Evolutionary conservation across 2,113 vertebrate genomes (phyloP).

Genomic region (Gobio gobio): DNA sequence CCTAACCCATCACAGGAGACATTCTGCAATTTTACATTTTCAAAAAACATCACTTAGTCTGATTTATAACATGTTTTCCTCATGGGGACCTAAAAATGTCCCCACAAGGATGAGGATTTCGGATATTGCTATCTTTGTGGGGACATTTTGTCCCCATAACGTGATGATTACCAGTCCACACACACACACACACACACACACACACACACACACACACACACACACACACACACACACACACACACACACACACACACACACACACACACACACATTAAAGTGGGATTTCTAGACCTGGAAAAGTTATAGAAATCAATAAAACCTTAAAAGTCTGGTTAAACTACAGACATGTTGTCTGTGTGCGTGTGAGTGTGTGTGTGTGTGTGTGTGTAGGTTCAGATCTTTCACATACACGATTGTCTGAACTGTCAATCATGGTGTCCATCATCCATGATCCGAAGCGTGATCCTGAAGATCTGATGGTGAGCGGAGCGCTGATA

Average conservation of each 20-base stretch:
- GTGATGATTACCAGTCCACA: no score
- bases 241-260: neutral
- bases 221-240: constrained; percentile 5
- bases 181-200: constrained; percentile 73
- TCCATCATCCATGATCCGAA: constrained; percentile 60
- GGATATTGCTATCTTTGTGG: no score
- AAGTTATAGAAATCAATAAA: neutral
- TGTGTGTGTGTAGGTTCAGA: neutral
- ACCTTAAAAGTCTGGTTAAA: no score
- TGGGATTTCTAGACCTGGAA: no score
- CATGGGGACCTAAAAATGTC: no score
- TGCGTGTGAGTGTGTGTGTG: no score
- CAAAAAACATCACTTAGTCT: no score
- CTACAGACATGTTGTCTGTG: neutral
- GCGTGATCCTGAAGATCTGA: constrained; percentile 53
- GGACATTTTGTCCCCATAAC: no score
- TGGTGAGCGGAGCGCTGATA: constrained; percentile 49
- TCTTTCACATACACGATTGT: constrained; percentile 45
- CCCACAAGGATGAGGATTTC: no score
- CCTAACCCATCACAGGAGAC: no score
- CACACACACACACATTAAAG: neutral
- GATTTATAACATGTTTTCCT: no score
- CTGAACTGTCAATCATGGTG: constrained; percentile 48
- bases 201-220: constrained; percentile 7
- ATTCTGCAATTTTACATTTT: no score